Conservation (phyloP, 2,888 invertebrate genomes). For the Onchidella celtica region DNA sequence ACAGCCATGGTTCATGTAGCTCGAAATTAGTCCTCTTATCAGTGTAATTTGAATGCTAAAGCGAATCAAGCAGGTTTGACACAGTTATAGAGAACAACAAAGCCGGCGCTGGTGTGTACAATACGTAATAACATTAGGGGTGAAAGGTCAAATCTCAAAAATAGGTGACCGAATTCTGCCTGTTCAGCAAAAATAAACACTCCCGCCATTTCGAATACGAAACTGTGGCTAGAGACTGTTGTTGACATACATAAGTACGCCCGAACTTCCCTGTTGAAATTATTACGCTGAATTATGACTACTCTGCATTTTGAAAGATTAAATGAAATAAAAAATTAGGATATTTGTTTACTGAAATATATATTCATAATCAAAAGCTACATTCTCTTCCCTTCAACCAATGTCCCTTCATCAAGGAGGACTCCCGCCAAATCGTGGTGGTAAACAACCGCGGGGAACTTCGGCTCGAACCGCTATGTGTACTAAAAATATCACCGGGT, state of each 20-base stretch:
- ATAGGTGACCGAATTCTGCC: slow-evolving; percentile 49
- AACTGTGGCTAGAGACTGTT: too few species aligned
- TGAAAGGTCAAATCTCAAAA: slow-evolving; percentile 12
- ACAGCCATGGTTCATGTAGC: too few species aligned
- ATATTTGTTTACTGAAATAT: neutral
- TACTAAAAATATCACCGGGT: too few species aligned
- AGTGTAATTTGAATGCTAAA: neutral
- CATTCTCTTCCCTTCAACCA: neutral
- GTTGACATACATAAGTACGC: neutral
- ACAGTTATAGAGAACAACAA: neutral
- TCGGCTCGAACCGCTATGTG: too few species aligned
- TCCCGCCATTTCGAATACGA: slow-evolving; percentile 35
- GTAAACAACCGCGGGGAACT: too few species aligned
- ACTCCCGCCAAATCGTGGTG: too few species aligned
- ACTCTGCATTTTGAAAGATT: too few species aligned
- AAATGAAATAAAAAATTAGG: neutral
- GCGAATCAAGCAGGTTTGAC: neutral
- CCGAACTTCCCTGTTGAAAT: too few species aligned
- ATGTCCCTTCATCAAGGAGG: too few species aligned
- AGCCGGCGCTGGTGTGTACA: slow-evolving; percentile 2
- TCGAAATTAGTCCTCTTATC: too few species aligned
- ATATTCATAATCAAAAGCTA: neutral
- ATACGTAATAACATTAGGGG: neutral
- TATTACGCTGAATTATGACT: too few species aligned
- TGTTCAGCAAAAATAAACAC: slow-evolving; percentile 35